Evolutionary conservation across 1,140 invertebrate species (phyloP), one percentile per base, ranked within the genome.

Genomic region (Drosophila kurseongensis): DNA sequence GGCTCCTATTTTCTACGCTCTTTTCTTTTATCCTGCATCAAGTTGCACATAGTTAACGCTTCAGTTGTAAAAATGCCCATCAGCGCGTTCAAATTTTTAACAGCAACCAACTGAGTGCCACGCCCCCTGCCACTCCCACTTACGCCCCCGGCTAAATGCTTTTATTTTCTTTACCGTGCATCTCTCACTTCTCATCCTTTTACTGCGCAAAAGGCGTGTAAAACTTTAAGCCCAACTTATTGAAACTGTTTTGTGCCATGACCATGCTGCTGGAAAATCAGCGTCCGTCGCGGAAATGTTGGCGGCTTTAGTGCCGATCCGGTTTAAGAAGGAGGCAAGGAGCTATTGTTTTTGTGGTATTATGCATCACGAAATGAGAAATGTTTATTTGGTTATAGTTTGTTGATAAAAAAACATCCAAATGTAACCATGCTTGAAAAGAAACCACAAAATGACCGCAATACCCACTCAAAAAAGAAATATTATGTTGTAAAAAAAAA

Each of bases 11-110:
- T 57, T 44, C 47, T 40, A 12, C 23, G 35, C n/a, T 16, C 55
- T 56, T 45, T 38, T 32, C 16, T 50, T 45, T 51, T 55, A 27
- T 55, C 13, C 35, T 59, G 62, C 36, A 59, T 47, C 73, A 80
- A 85, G 67, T 76, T 83, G 78, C 75, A 82, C 78, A 86, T 88
- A 88, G 84, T 89, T 88, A 88, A 88, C 84, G 84, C 84, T 89
- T 88, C 83, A 77, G 83, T 77, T 83, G 83, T 88, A 83, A 84
- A 88, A 88, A 89, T 89, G 83, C 84, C 84, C 83, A 86, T 81
- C 82, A 72, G 77, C 76, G 84, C 76, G 84, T 78, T 89, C 67
- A 88, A 83, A 88, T 83, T 88, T 88, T 88, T 58, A 88, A 77
- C 79, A 79, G 71, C 55, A 50, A 40, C 60, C 50, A 48, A 44